These are phyloP conservation scores for Ophonus ardosiacus DNA, from an alignment of 2,888 invertebrate species.

Conservation along the genomic window DNA sequence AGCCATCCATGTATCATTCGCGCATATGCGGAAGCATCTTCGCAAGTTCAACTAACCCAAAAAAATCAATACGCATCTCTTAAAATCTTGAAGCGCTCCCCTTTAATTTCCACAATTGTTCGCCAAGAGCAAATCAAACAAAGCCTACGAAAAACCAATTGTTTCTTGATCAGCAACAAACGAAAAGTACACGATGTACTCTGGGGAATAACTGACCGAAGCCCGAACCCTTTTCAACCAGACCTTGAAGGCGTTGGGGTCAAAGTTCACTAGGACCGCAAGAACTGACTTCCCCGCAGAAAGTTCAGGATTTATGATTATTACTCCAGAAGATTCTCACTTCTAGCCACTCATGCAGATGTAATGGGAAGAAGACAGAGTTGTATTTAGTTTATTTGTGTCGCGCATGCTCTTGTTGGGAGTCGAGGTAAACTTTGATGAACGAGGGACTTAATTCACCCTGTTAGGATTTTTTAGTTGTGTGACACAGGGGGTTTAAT, in stretches of 20 bases:
- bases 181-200: slow-evolving; percentile 27
- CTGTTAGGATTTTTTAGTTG: slow-evolving; percentile 14
- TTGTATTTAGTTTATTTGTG: slow-evolving; percentile 20
- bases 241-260: slow-evolving; percentile 30
- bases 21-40: slow-evolving; percentile 36
- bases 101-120: slow-evolving; percentile 53
- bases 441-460: neutral
- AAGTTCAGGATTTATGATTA: slow-evolving; percentile 57
- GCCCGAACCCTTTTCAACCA: neutral
- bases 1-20: neutral
- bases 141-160: slow-evolving; percentile 37
- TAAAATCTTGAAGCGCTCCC: slow-evolving; percentile 25
- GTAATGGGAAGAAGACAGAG: slow-evolving; percentile 30
- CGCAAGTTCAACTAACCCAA: slow-evolving; percentile 20
- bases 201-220: slow-evolving; percentile 20
- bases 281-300: slow-evolving; percentile 7
- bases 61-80: slow-evolving; percentile 51
- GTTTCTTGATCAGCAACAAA: slow-evolving; percentile 44
- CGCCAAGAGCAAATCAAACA: slow-evolving; percentile 49
- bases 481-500: neutral
- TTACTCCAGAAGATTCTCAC: neutral
- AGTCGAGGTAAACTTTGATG: neutral
- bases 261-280: slow-evolving; percentile 44
- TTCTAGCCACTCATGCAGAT: slow-evolving; percentile 21
- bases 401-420: neutral